Evolutionary conservation across 2,797 vertebrate species (phyloP), one percentile per base, ranked within the genome.

Genomic region (Sebastiscus tertius): DNA sequence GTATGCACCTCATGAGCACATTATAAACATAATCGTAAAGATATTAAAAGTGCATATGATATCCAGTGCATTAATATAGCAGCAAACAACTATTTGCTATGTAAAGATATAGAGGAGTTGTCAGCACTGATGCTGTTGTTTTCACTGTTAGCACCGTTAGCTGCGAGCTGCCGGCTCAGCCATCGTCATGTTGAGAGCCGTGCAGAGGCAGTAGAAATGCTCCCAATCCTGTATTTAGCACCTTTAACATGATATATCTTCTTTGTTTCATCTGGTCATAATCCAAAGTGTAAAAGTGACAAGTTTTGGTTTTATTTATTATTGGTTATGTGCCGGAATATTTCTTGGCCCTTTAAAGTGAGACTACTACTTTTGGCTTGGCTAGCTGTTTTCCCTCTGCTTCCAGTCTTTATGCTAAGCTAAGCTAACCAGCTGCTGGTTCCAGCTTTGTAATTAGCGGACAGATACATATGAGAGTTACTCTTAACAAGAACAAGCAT

Each of bases 401-500:
- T 66, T 42, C 62, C 8, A 16, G 66, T 54, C 5, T 54, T 60
- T 22, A 58, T 55, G 72, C 72, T 74, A 67, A 68, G 74, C 61
- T 74, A 64, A 55, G 18, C 60, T 54, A 74, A 55, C 22, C 4
- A 27, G 14, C 22, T 54, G 31, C 72, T 74, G 60, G 22, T 7
- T 36, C 16, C 46, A 63, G 31, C 42, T 52, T 58, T 24, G 6
- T 49, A 52, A 12, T 22, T 54, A 54, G 46, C 8, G 0, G 13
- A 11, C 29, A 34, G 9, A 54, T 10, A 20, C 42, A 18, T 46
- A 18, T 18, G 16, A 10, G 31, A 34, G 22, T 4, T 16, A 34
- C 60, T n/a, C 60, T 20, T 6, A 8, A 10, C 60, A 55, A 34
- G 26, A 54, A 27, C 1, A 2, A 74, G 4, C 20, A 18, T 5